phyloP scores from a whole-genome alignment of 2,797 vertebrate genomes.

The Lacerta bilineata region DNA sequence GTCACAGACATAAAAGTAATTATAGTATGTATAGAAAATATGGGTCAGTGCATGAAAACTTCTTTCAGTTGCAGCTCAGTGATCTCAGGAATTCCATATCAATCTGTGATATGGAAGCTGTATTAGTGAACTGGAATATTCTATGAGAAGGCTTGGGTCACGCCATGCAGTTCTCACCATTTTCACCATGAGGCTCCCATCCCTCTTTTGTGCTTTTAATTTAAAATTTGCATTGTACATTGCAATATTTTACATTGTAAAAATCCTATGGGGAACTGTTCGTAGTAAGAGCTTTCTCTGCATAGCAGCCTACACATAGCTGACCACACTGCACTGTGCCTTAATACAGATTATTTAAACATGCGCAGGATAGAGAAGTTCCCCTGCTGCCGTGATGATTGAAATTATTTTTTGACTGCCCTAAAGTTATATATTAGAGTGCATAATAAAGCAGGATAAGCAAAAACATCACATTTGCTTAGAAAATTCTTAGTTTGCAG shows the following conservation, averaged over 20 bases:
- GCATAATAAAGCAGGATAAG: not conserved
- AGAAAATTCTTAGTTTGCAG: not conserved
- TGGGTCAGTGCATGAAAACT: not conserved
- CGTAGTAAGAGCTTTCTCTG: not conserved
- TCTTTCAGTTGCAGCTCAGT: too few species aligned
- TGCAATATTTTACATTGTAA: too few species aligned
- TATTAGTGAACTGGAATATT: too few species aligned
- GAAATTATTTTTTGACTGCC: too few species aligned
- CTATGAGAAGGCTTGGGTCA: too few species aligned
- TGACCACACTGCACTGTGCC: not conserved
- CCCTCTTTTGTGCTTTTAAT: too few species aligned
- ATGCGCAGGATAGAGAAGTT: not conserved
- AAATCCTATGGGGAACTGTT: not conserved
- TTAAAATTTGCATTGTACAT: too few species aligned
- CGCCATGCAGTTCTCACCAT: not conserved
- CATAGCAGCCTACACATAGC: not conserved
- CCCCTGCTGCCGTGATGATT: too few species aligned
- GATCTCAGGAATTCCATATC: not conserved
- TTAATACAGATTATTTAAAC: not conserved
- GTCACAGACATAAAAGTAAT: not conserved
- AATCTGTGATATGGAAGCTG: not conserved
- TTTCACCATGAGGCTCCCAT: not conserved
- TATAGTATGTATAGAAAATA: not conserved
- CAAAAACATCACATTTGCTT: not conserved
- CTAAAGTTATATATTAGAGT: too few species aligned